A percentile compares a stretch with the other conserved stretches of the same genome.
Conservation (phyloP, 2,888 invertebrate genomes). For the Isotomurus palustris region DNA sequence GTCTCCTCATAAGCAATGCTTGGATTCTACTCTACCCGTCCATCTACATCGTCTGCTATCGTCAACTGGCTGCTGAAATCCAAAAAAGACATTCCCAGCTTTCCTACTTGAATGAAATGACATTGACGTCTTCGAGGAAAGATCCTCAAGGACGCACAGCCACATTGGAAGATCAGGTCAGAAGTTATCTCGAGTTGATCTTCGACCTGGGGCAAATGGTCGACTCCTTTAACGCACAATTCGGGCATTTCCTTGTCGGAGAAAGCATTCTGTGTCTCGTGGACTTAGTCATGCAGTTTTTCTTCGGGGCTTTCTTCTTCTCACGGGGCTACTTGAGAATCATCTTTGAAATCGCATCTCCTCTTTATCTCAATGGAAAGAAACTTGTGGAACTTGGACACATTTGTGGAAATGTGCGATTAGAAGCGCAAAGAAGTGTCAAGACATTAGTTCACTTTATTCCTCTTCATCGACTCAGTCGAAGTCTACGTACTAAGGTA, state of each 20-base stretch:
- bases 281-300: slow-evolving; percentile 14
- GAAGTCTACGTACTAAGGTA: slow-evolving; percentile 8
- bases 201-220: slow-evolving; percentile 5
- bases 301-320: slow-evolving; percentile 22
- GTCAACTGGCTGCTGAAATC: slow-evolving; percentile 2
- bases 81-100: background rate
- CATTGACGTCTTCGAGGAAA: background rate
- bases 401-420: slow-evolving; percentile 13
- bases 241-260: slow-evolving; percentile 16
- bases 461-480: slow-evolving; percentile 6
- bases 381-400: slow-evolving; percentile 18
- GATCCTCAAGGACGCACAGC: background rate
- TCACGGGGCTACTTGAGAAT: background rate
- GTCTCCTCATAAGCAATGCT: slow-evolving; percentile 4
- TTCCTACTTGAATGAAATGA: background rate
- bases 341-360: slow-evolving; percentile 6
- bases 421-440: slow-evolving; percentile 6
- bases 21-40: slow-evolving; percentile 7
- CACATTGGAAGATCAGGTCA: background rate
- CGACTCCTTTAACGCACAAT: slow-evolving; percentile 12
- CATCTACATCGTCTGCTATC: slow-evolving; percentile 1
- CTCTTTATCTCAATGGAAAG: slow-evolving; percentile 8
- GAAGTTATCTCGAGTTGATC: slow-evolving; percentile 15
- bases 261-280: slow-evolving; percentile 12
- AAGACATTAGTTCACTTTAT: slow-evolving; percentile 8